Evolutionary conservation across 2,797 vertebrate species (phyloP).

Genomic region (Sebastes paucispinis): DNA sequence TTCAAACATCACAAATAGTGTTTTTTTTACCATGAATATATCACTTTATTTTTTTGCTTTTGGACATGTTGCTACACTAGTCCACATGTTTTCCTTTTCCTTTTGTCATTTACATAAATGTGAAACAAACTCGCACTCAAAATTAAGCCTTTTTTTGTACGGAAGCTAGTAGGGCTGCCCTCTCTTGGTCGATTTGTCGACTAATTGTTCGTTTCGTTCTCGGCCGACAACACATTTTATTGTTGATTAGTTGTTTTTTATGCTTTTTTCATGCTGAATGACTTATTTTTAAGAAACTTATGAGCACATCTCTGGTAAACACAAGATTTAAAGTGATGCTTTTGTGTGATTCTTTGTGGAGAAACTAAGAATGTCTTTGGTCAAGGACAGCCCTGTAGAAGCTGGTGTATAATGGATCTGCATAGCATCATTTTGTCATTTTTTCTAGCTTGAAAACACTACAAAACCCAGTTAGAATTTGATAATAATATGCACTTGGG

Average conservation of each 20-base stretch:
- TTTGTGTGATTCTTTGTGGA: too few species aligned
- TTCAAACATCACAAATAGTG: background rate
- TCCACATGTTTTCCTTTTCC: background rate
- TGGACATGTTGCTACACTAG: background rate
- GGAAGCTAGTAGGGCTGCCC: background rate
- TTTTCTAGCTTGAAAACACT: background rate
- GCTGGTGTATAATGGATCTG: background rate
- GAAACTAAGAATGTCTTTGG: accelerated
- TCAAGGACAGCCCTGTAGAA: too few species aligned
- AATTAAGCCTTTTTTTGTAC: too few species aligned
- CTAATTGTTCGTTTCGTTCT: too few species aligned
- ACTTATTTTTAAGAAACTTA: too few species aligned
- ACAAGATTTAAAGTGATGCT: too few species aligned
- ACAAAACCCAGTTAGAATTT: background rate
- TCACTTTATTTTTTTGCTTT: background rate
- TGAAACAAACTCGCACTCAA: background rate
- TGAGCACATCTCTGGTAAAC: too few species aligned
- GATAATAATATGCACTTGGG: background rate
- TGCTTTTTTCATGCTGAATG: too few species aligned
- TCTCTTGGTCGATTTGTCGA: accelerated
- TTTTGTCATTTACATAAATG: background rate
- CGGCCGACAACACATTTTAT: accelerated
- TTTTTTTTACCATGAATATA: background rate
- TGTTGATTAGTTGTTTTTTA: too few species aligned
- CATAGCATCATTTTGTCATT: background rate